Conservation (phyloP, 2,113 vertebrate genomes). For the Nannospalax galili region DNA sequence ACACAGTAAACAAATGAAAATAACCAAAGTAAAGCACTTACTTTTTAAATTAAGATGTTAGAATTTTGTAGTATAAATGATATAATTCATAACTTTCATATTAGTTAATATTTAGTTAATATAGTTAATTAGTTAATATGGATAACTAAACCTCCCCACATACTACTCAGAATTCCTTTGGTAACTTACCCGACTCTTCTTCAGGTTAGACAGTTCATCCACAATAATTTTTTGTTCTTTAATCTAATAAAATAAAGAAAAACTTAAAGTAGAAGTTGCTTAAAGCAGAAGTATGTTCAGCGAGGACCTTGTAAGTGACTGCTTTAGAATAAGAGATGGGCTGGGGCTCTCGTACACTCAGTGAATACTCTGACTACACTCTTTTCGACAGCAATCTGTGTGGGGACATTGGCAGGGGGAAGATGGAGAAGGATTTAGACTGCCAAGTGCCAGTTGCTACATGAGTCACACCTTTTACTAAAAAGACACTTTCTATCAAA, state of each 20-base stretch:
- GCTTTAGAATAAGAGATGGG: not conserved
- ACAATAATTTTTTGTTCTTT: slow-evolving; percentile 94
- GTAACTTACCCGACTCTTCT: slow-evolving; percentile 92
- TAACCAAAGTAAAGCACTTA: not conserved
- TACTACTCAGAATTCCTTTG: slow-evolving; percentile 75
- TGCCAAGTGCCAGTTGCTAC: not conserved
- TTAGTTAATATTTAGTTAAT: not conserved
- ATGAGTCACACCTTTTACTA: not conserved
- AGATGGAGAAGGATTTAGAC: too few relatives aligned
- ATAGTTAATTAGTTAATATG: slow-evolving; percentile 20
- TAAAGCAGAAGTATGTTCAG: not conserved
- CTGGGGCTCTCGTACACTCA: not conserved
- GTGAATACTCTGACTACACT: too few relatives aligned
- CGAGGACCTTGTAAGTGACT: not conserved
- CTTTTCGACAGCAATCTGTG: not conserved
- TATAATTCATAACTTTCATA: not conserved
- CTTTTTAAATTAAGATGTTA: not conserved
- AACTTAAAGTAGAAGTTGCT: slow-evolving; percentile 19
- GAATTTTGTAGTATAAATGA: slow-evolving; percentile 7
- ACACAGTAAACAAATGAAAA: not conserved
- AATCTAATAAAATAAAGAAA: slow-evolving; percentile 87
- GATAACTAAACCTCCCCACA: not conserved
- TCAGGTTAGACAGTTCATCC: slow-evolving; percentile 96
- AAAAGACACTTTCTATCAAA: not conserved
- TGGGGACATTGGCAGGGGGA: accelerated